Base-by-base conservation (phyloP, 2,113 vertebrate species). In the Anarhynchus alexandrinus region DNA sequence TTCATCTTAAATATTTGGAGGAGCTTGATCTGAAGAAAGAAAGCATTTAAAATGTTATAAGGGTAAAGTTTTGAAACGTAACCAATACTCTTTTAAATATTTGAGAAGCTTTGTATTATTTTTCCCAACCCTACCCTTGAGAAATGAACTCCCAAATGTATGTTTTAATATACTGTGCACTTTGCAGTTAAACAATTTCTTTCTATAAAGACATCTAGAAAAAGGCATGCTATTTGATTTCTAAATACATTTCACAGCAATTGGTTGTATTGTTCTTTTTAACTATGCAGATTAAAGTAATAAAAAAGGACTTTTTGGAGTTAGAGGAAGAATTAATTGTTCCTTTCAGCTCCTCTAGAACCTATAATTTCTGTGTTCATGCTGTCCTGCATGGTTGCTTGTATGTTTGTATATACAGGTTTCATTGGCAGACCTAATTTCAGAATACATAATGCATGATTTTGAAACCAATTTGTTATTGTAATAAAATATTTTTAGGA, bases 381-480 rank as follows among this genome's bases (percentile, higher is more conserved):
- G 72, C 79, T 82, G 88, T 78, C 94, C 94, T 93, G 95, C 88
- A 21, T 38, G 90, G 74, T 38, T 95, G 94, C 90, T 47, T 85
- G 86, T 71, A 11, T 98, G 97, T 98, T 98, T 98, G 97, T 98
- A 94, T 92, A 95, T 88, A 97, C 94, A 82, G 96, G 97, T 98
- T 98, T 97, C 96, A 47, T 92, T 92, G 98, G 97, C 98, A 98
- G 98, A 98, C 98, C 97, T 98, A 98, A 98, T 98, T 98, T 98
- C 97, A 96, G 97, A 97, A 98, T 98, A 98, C 98, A 98, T 98
- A 98, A 98, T 98, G 98, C 98, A 98, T 98, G 98, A 97, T 98
- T 98, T 98, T 97, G 98, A 98, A 98, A 98, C 98, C 98, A 98
- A 98, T 98, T 98, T 98, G 98, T 98, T 98, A 98, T 98, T 98